Percentiles rank a stretch among this genome's conserved stretches.
Conservation (phyloP, 1,140 invertebrate genomes). For the Polyergus mexicanus region DNA sequence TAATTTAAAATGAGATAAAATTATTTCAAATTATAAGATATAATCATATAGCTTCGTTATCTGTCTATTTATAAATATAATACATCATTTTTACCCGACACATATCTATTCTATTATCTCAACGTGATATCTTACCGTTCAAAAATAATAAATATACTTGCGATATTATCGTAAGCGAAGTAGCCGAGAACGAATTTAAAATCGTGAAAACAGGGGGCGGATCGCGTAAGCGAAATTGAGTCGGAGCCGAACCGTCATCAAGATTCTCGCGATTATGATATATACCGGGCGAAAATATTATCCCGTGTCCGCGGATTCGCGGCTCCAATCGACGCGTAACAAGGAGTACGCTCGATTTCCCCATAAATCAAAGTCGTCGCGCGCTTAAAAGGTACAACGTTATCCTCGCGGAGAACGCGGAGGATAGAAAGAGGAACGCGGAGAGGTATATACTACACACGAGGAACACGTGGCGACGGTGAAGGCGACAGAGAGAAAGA, state of each 20-base stretch:
- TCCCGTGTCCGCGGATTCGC: constrained; percentile 61
- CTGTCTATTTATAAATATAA: not conserved
- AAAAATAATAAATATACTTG: not conserved
- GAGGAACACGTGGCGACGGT: not conserved
- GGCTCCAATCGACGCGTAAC: constrained; percentile 71
- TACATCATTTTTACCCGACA: constrained; percentile 1
- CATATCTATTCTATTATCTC: not conserved
- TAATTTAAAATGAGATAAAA: not conserved
- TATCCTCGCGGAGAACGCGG: constrained; percentile 48
- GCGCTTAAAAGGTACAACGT: constrained; percentile 72
- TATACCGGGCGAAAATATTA: constrained; percentile 59
- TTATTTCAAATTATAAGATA: not conserved
- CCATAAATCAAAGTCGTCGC: constrained; percentile 76
- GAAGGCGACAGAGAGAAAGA: no score
- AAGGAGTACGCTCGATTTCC: constrained; percentile 72
- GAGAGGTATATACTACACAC: constrained; percentile 15
- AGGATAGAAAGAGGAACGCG: constrained; percentile 19
- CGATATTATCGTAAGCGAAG: constrained; percentile 25
- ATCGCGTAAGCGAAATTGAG: not conserved
- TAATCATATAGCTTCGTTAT: not conserved
- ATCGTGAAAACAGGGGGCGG: not conserved
- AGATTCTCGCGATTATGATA: constrained; percentile 63
- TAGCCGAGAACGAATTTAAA: not conserved
- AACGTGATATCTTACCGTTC: not conserved
- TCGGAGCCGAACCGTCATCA: not conserved